Conservation (phyloP, 23 tunicate genomes). For the Ascidia mentula region DNA sequence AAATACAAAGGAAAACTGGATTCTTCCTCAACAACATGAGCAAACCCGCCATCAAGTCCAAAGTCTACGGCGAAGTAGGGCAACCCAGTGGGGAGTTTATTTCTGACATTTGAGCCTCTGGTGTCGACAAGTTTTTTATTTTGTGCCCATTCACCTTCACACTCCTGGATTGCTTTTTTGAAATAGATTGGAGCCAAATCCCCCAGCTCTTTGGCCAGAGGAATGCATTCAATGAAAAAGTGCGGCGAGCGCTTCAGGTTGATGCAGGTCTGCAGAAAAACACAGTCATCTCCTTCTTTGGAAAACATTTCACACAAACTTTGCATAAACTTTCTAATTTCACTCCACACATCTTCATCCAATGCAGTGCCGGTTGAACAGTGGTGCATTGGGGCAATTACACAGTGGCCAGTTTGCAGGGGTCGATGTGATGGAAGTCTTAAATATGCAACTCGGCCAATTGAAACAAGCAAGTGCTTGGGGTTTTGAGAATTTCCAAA, state of each 20-base stretch:
- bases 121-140: constrained; percentile 91
- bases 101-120: constrained; percentile 63
- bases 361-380: constrained; percentile 64
- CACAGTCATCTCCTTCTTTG: constrained; percentile 56
- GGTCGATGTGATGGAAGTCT: constrained; percentile 65
- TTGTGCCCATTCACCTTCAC: constrained; percentile 85
- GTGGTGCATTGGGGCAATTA: constrained; percentile 90
- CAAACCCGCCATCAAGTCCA: constrained; percentile 95
- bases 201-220: constrained; percentile 68
- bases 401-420: constrained; percentile 77
- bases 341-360: constrained; percentile 96
- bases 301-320: constrained; percentile 48
- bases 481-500: constrained; percentile 77
- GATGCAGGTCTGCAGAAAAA: constrained; percentile 78
- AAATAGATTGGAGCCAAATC: constrained; percentile 95
- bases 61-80: constrained; percentile 93
- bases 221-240: constrained; percentile 89
- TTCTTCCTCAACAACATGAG: constrained; percentile 94
- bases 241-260: constrained; percentile 54
- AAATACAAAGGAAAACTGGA: constrained; percentile 67
- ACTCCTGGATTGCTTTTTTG: constrained; percentile 96
- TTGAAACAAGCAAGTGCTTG: constrained; percentile 69
- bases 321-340: constrained; percentile 76
- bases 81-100: constrained; percentile 76
- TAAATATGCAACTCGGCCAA: constrained; percentile 68